phyloP scores from a whole-genome alignment of 2,113 vertebrate species.

The Murina feae region DNA sequence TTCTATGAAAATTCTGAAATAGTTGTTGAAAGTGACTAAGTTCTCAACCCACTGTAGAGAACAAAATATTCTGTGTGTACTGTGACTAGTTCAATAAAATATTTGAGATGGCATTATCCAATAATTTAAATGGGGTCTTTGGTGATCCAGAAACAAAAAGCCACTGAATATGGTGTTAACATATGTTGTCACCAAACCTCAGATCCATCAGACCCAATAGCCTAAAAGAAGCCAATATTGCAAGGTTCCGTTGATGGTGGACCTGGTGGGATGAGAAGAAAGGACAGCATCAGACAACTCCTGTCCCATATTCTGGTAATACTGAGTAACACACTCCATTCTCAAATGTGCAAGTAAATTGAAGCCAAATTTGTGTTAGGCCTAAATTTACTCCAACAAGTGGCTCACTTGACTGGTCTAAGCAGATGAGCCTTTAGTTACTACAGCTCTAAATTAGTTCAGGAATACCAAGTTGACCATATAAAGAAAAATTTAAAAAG shows the following conservation, averaged over 20 bases:
- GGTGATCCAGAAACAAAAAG: neutral
- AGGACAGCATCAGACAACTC: neutral
- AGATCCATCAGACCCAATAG: neutral
- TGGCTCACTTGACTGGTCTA: neutral
- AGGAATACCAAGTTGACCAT: neutral
- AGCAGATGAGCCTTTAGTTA: neutral
- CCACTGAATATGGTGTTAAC: neutral
- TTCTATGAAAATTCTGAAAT: constrained; percentile 20
- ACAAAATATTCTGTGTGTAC: neutral
- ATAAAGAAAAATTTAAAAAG: neutral
- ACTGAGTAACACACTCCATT: neutral
- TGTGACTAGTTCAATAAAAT: neutral
- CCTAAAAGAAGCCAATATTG: neutral
- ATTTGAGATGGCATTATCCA: neutral
- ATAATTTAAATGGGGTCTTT: neutral
- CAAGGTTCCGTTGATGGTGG: neutral
- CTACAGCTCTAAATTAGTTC: neutral
- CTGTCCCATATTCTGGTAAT: neutral
- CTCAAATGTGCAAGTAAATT: constrained; percentile 9
- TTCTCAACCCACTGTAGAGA: neutral
- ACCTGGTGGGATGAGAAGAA: neutral
- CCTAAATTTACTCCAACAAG: neutral
- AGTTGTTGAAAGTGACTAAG: neutral
- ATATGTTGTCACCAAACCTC: neutral
- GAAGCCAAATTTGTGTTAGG: neutral